phyloP scores from a whole-genome alignment of 2,888 invertebrate genomes.

The Euplexia lucipara region DNA sequence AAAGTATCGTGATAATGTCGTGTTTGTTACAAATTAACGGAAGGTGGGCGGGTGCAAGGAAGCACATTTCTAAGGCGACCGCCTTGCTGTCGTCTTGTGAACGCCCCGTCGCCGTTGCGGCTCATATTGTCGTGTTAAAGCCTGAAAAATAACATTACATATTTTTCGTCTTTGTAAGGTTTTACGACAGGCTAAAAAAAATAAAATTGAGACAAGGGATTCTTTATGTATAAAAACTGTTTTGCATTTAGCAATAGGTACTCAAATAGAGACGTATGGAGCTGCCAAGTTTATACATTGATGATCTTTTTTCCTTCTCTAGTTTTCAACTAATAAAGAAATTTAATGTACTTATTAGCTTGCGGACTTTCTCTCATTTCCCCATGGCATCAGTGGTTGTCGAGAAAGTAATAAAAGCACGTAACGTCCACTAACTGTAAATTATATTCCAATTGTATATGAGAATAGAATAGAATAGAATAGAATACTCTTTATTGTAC shows the following conservation, averaged over 20 bases:
- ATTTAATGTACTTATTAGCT: too few relatives aligned
- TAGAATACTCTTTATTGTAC: too few relatives aligned
- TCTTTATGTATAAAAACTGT: neutral
- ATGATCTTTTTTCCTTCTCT: too few relatives aligned
- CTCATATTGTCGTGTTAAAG: slow-evolving; percentile 6
- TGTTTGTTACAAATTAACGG: slow-evolving; percentile 55
- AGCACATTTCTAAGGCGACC: slow-evolving; percentile 45
- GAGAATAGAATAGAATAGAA: too few relatives aligned
- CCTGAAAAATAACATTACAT: slow-evolving; percentile 39
- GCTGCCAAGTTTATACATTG: too few relatives aligned
- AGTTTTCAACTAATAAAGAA: too few relatives aligned
- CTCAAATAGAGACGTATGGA: too few relatives aligned
- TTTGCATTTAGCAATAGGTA: neutral
- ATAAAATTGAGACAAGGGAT: neutral
- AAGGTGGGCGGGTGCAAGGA: slow-evolving; percentile 51
- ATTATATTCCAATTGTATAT: too few relatives aligned
- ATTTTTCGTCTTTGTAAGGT: slow-evolving; percentile 5
- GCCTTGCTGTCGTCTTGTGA: slow-evolving; percentile 31
- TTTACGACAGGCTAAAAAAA: neutral
- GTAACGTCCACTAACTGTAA: too few relatives aligned
- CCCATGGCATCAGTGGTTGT: neutral
- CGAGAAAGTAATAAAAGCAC: too few relatives aligned
- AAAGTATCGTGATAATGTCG: slow-evolving; percentile 49
- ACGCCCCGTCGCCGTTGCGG: slow-evolving; percentile 31
- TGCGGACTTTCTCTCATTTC: neutral